Base-by-base conservation (phyloP, 2,797 vertebrate genomes). In the Hylomyscus alleni region DNA sequence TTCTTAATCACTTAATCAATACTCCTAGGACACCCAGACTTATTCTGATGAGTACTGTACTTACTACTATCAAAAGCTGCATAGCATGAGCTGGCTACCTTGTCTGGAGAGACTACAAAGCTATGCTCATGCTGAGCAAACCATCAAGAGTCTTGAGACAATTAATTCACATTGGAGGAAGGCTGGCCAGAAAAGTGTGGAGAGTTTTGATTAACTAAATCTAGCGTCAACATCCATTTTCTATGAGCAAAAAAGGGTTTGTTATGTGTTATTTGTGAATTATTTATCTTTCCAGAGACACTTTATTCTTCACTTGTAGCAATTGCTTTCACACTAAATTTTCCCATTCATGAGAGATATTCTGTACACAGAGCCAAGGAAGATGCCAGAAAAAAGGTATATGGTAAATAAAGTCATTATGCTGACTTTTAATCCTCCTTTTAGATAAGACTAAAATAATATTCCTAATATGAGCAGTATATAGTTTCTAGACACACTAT, bases 401-500 rank as follows among this genome's bases (percentile, higher is more conserved):
- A 89, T 52, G 62, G 12, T 81, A 89, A 94, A 60, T 60, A 24
- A 88, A 93, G 60, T 4, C 60, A 78, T 44, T 89, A 56, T 83
- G 77, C 40, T 29, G 7, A 90, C 34, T 26, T 89, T 80, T 58
- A 95, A 94, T 52, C 24, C 67, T 93, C n/a, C 87, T 65, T 17
- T 81, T 75, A 88, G 34, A 80, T 37, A 93, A 93, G 78, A 54
- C 1, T 54, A 22, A 58, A 96, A 40, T n/a, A 90, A 94, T 75
- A 62, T 58, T 88, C 72, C 31, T 91, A 34, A 92, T 78, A 80
- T 62, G 85, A 88, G 86, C 34, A 95, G 75, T 29, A 78, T 15
- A 60, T n/a, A 54, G 37, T 62, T 95, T 90, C 34, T 14, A 89
- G 83, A 37, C 3, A 84, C 20, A 54, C 1, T 47, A 40, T 47